Evolutionary conservation across 2,888 invertebrate genomes (phyloP), one percentile per base, ranked within the genome.

Genomic region (Bombylius major): DNA sequence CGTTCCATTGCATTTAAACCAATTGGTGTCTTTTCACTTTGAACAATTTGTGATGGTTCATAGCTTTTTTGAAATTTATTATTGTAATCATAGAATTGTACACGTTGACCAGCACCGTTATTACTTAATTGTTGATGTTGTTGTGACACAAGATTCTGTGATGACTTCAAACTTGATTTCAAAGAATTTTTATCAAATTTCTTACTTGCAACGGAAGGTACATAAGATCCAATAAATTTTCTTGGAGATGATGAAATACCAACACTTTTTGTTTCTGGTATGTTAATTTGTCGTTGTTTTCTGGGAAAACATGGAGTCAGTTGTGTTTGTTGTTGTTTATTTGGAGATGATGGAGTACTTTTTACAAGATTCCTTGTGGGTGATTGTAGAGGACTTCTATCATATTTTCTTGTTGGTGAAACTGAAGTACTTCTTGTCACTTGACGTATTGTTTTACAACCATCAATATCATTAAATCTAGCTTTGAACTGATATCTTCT

Each of bases 61-160:
- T 73, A 73, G n/a, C 69, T 64, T 44, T 71, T 71, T 5, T 64
- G 51, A 63, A 72, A 77, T 60, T 76, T 74, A 60, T 76, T 78
- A 36, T 70, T 67, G 60, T 77, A 76, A 64, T 79, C 78, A 60
- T 76, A 78, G 62, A 72, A 76, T 59, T 74, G 71, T 3, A 77
- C 76, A 1, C 52, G 50, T 36, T 55, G 54, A 5, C 1, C 34
- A 12, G 12, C 32, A 12, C n/a, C 47, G 23, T 31, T 56, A 33
- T 11, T 31, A 12, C n/a, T 47, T 42, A 39, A 44, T 36, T 51
- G 49, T 56, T 11, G 53, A 14, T 6, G 52, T 39, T 14, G 42
- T 34, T 34, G 42, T 56, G 1, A 32, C 32, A 12, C 6, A 7
- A 5, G 5, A 11, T 8, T 4, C 8, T 42, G 11, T 11, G 42